Evolutionary conservation across 2,888 invertebrate genomes (phyloP), one percentile per base, ranked within the genome.

Genomic region (Leptinotarsa haldemani): DNA sequence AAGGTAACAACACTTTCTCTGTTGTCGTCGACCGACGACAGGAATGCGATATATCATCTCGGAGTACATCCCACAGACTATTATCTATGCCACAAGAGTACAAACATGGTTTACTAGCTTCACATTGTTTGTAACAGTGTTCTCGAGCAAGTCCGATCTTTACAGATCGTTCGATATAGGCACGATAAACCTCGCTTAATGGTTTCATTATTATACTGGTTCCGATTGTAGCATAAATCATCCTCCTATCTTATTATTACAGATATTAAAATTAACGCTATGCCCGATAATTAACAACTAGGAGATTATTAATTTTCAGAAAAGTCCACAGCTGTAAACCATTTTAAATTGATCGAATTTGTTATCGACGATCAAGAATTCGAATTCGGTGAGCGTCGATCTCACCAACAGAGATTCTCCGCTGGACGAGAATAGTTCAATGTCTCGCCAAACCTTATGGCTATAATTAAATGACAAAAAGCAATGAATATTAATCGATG

Each of bases 131-230:
- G 78, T 76, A 77, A 77, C 71, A 66, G 74, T 75, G 74, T 75
- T 74, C 71, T 76, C 71, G 73, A 74, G 76, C 74, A 70, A 71
- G 71, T 67, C 73, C 77, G 80, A 81, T 81, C 80, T 80, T 77
- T 76, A 79, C 78, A 81, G 82, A 82, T 83, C 81, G 80, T 80
- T 78, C 79, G 79, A 80, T 82, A 82, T 83, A 82, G 82, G 81
- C 82, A 83, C 82, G 82, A 83, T 83, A 82, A 83, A 80, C 30
- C 75, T 79, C 76, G 79, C 79, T 82, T 83, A 83, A 83, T 83
- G 82, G 83, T 83, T 83, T 83, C 82, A 83, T 83, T 83, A 83
- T 83, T 82, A 82, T 82, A 83, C 82, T 79, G 79, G 81, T 83
- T 82, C 78, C 80, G 82, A 83, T 80, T 81, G 79, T 79, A 74